phyloP scores from a whole-genome alignment of 2,113 vertebrate species.

The Scomber colias region DNA sequence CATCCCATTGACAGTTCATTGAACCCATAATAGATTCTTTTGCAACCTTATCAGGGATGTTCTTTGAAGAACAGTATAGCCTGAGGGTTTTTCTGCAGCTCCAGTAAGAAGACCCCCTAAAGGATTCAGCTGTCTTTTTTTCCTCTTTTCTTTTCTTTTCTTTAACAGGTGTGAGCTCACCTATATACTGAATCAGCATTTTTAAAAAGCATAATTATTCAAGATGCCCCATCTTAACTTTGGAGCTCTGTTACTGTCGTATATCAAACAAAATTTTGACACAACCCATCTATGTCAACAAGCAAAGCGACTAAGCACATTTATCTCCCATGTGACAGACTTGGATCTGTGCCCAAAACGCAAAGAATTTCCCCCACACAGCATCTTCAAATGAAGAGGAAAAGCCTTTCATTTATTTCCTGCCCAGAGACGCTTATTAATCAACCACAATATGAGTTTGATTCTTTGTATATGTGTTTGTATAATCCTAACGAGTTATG shows the following conservation, averaged over 20 bases:
- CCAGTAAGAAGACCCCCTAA: slow-evolving; percentile 25
- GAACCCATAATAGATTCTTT: slow-evolving; percentile 58
- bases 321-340: slow-evolving; percentile 48
- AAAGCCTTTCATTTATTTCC: slow-evolving; percentile 53
- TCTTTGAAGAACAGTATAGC: slow-evolving; percentile 61
- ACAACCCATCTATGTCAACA: slow-evolving; percentile 46
- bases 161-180: slow-evolving; percentile 30
- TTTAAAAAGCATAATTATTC: slow-evolving; percentile 34
- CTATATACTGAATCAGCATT: slow-evolving; percentile 46
- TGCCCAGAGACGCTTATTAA: slow-evolving; percentile 62
- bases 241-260: slow-evolving; percentile 24
- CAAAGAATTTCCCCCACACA: slow-evolving; percentile 26
- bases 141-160: background rate
- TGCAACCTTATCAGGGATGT: slow-evolving; percentile 47
- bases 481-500: slow-evolving; percentile 68
- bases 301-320: slow-evolving; percentile 29
- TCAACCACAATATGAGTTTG: slow-evolving; percentile 53
- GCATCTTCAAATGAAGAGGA: slow-evolving; percentile 53
- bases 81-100: slow-evolving; percentile 10
- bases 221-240: slow-evolving; percentile 36
- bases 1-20: slow-evolving; percentile 30
- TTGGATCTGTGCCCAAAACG: slow-evolving; percentile 42
- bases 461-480: slow-evolving; percentile 65
- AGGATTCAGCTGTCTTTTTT: slow-evolving; percentile 10
- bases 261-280: slow-evolving; percentile 45